Evolutionary conservation across 2,888 invertebrate genomes (phyloP), one percentile per base, ranked within the genome.

Genomic region (Psylliodes chrysocephalus): DNA sequence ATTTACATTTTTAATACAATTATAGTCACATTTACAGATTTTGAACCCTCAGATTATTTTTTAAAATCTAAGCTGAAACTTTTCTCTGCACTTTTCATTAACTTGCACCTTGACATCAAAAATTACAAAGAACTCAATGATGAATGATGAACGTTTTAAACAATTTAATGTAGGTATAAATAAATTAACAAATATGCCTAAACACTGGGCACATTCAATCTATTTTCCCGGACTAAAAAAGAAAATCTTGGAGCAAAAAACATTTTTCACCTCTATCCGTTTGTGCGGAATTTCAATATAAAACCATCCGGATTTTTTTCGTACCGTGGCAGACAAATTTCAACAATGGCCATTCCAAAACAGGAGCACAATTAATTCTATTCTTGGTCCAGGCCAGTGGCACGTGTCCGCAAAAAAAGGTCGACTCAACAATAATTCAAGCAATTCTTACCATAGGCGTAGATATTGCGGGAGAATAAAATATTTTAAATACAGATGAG

Each of bases 371-470:
- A 59, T 60, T 49, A 64, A 53, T 54, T 64, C 51, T 51, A 33
- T 44, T 52, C 54, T 42, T 44, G 44, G 35, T 57, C 53, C 52
- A 17, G 54, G 54, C 25, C 57, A 57, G 42, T 42, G 64, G 64
- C 64, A 60, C 64, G 60, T 64, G 64, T 60, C 60, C 53, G 19
- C 28, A 51, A 55, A 57, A 59, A 63, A 57, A 35, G 53, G 47
- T 38, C 38, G 19, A 12, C 38, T 25, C 42, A 59, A 49, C 49
- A 54, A 61, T 61, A 55, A 55, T 54, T 46, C 57, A 54, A 54
- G 17, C 42, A 42, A 52, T 52, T 52, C 52, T 33, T 33, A 33
- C 33, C 33, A 33, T 33, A n/a, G 33, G 33, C 33, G 33, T 8
- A 33, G 8, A n/a, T n/a, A n/a, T n/a, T n/a, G n/a, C n/a, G n/a